phyloP scores from a whole-genome alignment of 2,797 vertebrate species.

The Gambelia wislizenii region DNA sequence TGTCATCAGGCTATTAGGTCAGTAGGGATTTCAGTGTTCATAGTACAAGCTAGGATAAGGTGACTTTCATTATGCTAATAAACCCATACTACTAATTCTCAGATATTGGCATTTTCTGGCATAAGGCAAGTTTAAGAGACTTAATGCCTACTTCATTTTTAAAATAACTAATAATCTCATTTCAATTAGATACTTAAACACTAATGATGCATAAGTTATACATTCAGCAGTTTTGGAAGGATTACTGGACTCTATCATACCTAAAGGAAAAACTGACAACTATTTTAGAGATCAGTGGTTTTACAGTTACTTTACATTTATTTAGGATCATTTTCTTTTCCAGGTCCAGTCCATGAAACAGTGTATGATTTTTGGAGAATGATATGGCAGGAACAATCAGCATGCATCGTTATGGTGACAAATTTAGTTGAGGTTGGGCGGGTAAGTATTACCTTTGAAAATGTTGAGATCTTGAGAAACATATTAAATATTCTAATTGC shows the following conservation, averaged over 20 bases:
- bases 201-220: constrained; percentile 37
- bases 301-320: background rate
- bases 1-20: background rate
- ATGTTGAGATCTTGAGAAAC: background rate
- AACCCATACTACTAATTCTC: background rate
- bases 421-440: constrained; percentile 99
- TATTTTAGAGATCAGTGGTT: constrained; percentile 32
- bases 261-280: constrained; percentile 37
- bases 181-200: constrained; percentile 42
- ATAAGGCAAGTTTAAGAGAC: background rate
- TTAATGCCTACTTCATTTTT: constrained; percentile 47
- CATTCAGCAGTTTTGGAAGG: constrained; percentile 32
- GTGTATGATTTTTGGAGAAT: constrained; percentile 99
- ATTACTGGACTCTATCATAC: constrained; percentile 53
- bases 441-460: constrained; percentile 81
- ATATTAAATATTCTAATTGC: background rate
- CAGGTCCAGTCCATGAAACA: constrained; percentile 98
- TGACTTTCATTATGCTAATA: constrained; percentile 17
- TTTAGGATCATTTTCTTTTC: constrained; percentile 54
- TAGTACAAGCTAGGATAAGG: background rate
- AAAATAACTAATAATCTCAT: constrained; percentile 50
- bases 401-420: constrained; percentile 98
- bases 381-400: constrained; percentile 99
- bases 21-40: background rate
- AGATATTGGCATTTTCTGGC: background rate